Evolutionary conservation across 2,113 vertebrate genomes (phyloP), one percentile per base, ranked within the genome.

Genomic region (Nothocercus julius): DNA sequence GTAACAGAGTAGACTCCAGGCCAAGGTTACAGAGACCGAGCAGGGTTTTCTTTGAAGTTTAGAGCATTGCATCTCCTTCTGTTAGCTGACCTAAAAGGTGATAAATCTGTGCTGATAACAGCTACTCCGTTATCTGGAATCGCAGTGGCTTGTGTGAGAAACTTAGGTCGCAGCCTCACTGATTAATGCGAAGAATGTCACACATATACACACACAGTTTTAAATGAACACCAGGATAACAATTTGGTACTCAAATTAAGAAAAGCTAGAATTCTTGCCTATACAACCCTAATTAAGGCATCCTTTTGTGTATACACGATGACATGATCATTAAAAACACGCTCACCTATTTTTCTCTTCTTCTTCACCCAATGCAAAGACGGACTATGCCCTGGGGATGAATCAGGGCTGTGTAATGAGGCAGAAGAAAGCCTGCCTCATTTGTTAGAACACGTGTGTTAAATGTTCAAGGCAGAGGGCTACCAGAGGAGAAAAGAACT

Each of bases 371-470:
- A 86, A 2, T 8, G 51, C 61, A 92, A 92, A 93, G 83, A 93
- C 47, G 83, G 88, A 94, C 92, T 90, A 64, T 86, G 77, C 92
- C 86, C 70, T 61, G 51, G 66, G 80, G 92, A 86, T 73, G 66
- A 93, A 90, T 94, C 86, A 84, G 15, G 7, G 38, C 38, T 92
- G 83, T 87, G 92, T 82, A 90, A 97, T 92, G 91, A 96, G 86
- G 90, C 83, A 93, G 86, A 93, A 95, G 90, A 95, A 87, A 44
- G 85, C 56, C 77, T 91, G 90, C 94, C 73, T 95, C 94, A 95
- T 97, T 96, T 92, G 81, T 89, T 76, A 87, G 82, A 95, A 76
- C 76, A 90, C 28, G 73, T 83, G 85, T 84, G 89, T 84, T 92
- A 90, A 92, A 92, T 24, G 44, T 72, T 84, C 77, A 89, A 89